Evolutionary conservation across 1,140 invertebrate genomes (phyloP), one percentile per base, ranked within the genome.

Genomic region (Nautilus pompilius): DNA sequence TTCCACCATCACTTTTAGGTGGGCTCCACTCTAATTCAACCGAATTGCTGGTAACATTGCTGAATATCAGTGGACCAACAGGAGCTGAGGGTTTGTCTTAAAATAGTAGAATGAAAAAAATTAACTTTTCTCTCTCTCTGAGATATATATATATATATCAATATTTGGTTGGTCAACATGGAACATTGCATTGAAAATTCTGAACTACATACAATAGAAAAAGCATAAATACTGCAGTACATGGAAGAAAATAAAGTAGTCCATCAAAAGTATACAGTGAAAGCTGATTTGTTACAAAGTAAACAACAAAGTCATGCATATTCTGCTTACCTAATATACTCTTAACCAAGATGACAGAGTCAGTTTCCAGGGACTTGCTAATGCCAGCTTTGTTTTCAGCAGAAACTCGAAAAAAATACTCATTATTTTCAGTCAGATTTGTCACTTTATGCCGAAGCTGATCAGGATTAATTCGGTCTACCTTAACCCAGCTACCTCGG

Each of bases 351-450:
- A n/a, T n/a, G n/a, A n/a, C n/a, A n/a, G n/a, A n/a, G n/a, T 90
- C 88, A 63, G 91, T 91, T 67, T 94, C 91, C 6, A 98, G 79
- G 26, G 95, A 93, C 59, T 96, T 91, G 29, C 94, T 95, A 8
- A 95, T 84, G 2, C 96, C 97, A 72, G 98, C 96, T 71, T 97
- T 95, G 84, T 99, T 99, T 82, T 99, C 96, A 32, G 97, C 96
- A 48, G 92, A 87, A 0, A 98, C 88, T 58, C 95, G 87, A 88
- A 99, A 99, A 71, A 90, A 88, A 81, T 98, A 98, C 54, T 78
- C 70, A 32, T 62, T 65, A 54, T 69, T 68, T 53, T 71, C 69
- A 5, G 68, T 63, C 3, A 78, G 72, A 49, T 68, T 72, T 5
- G 46, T 66, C 24, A 64, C 61, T 26, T 65, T 70, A 26, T 60